Percentiles rank a stretch among this genome's conserved stretches.
phyloP scores from a whole-genome alignment of 1,140 invertebrate genomes.

The Drosophila sulfurigaster region DNA sequence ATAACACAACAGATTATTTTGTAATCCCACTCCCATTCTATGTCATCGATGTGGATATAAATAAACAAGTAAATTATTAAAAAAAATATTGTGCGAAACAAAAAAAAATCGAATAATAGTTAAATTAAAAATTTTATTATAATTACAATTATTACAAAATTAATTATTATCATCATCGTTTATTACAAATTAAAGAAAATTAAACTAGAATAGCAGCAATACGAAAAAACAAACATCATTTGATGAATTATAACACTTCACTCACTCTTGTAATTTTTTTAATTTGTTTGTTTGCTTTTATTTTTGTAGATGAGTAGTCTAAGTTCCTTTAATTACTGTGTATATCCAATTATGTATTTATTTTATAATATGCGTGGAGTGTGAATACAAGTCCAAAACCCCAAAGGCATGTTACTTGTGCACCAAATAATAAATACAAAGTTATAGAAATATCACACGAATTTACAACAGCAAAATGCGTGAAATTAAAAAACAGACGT shows the following conservation, averaged over 20 bases:
- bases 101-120: background rate
- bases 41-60: conserved; percentile 3
- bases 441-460: background rate
- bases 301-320: conserved; percentile 2
- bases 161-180: conserved; percentile 32
- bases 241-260: conserved; percentile 2
- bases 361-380: conserved; percentile 4
- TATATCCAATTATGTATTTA: conserved; percentile 24
- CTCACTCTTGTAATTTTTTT: conserved; percentile 10
- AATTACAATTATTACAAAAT: conserved; percentile 19
- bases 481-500: background rate
- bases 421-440: background rate
- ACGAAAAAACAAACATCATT: conserved; percentile 19
- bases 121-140: conserved; percentile 33
- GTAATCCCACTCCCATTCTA: conserved; percentile 2
- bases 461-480: background rate
- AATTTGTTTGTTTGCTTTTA: conserved; percentile 9
- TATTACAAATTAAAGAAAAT: conserved; percentile 19
- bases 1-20: background rate
- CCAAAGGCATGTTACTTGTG: conserved; percentile 1
- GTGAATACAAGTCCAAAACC: background rate
- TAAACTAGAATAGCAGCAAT: conserved; percentile 9
- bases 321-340: conserved; percentile 13
- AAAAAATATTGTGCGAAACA: background rate
- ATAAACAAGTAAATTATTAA: background rate